A percentile compares a stretch with the other conserved stretches of the same genome.
phyloP scores from a whole-genome alignment of 2,113 vertebrate species.

The Pteruthius melanotis region DNA sequence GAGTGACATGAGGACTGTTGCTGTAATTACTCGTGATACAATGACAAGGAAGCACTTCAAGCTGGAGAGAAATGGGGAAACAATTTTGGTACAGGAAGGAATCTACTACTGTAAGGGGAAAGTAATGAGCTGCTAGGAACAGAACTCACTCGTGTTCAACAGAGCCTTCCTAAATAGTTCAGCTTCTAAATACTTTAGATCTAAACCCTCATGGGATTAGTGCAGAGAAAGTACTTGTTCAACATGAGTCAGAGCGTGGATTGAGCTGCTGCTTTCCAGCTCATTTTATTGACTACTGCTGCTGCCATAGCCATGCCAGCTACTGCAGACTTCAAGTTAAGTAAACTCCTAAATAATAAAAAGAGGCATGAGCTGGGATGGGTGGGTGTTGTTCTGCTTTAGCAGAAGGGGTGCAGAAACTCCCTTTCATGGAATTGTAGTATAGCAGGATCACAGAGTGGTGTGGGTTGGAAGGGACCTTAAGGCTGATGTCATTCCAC shows the following conservation, averaged over 20 bases:
- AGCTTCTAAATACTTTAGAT: neutral
- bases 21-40: neutral
- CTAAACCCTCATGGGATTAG: neutral
- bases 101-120: neutral
- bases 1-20: neutral
- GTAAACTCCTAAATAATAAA: neutral
- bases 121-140: neutral
- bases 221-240: neutral
- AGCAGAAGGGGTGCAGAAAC: neutral
- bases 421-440: neutral
- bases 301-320: neutral
- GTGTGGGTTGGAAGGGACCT: neutral
- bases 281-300: neutral
- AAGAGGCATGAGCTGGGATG: neutral
- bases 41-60: neutral
- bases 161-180: conserved; percentile 9
- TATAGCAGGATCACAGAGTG: no score
- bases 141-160: neutral
- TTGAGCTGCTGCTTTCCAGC: neutral
- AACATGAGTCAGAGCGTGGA: neutral
- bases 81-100: neutral
- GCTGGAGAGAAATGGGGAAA: neutral
- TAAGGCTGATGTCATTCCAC: neutral
- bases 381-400: neutral
- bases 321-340: neutral